Conservation (phyloP, 2,113 vertebrate species). For the Pelecanus crispus region DNA sequence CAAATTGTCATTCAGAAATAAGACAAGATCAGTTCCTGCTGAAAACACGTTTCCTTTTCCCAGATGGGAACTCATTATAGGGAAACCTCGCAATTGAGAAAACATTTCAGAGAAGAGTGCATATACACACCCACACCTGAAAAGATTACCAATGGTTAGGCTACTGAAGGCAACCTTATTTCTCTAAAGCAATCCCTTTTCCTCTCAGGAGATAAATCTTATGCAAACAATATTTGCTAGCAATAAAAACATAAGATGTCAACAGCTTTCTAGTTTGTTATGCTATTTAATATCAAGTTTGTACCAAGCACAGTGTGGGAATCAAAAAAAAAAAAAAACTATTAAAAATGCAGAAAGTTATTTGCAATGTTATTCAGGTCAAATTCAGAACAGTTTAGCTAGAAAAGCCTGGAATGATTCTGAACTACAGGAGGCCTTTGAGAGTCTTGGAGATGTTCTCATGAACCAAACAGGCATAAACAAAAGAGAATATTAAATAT, state of each 20-base stretch:
- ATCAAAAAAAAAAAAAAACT: not conserved
- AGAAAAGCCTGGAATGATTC: constrained; percentile 12
- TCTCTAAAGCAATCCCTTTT: not conserved
- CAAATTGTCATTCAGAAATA: constrained; percentile 36
- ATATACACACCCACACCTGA: not conserved
- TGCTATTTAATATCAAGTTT: not conserved
- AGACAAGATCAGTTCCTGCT: not conserved
- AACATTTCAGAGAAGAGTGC: not conserved
- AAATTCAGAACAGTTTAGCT: not conserved
- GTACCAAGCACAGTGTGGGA: not conserved
- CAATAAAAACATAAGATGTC: not conserved
- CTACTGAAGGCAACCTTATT: not conserved
- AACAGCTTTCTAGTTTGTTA: constrained; percentile 12
- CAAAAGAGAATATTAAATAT: constrained; percentile 1
- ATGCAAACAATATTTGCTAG: constrained; percentile 14
- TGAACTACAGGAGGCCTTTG: constrained; percentile 15
- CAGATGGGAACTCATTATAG: not conserved
- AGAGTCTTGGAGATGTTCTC: not conserved
- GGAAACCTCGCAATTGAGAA: not conserved
- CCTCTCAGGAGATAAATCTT: not conserved
- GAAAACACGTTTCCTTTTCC: not conserved
- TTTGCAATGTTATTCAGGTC: not conserved
- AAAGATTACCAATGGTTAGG: not conserved
- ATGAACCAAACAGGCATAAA: constrained; percentile 14
- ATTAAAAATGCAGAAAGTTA: not conserved